phyloP scores from a whole-genome alignment of 2,888 invertebrate genomes.

The Sturmia bella region DNA sequence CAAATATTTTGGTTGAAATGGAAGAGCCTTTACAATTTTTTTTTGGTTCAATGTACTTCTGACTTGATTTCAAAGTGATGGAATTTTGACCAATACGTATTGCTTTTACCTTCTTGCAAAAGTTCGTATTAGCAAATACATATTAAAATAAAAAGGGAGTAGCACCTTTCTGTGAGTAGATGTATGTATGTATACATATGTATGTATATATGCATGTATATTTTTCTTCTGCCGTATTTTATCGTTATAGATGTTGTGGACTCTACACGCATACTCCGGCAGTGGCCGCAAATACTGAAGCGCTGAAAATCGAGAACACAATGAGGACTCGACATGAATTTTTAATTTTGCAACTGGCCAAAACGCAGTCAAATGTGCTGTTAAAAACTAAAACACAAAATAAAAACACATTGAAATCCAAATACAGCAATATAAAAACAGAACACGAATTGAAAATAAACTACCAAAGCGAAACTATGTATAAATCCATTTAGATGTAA shows the following conservation, averaged over 20 bases:
- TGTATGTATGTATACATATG: neutral
- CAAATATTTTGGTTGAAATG: too few relatives aligned
- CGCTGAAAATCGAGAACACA: conserved; percentile 68
- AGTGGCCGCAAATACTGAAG: conserved; percentile 67
- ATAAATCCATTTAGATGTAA: conserved; percentile 38
- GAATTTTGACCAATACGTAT: neutral
- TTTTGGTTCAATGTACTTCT: too few relatives aligned
- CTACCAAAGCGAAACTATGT: conserved; percentile 25
- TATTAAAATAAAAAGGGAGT: neutral
- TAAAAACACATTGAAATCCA: conserved; percentile 33
- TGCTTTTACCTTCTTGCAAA: neutral
- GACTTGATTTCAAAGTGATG: conserved; percentile 17
- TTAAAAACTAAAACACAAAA: conserved; percentile 17
- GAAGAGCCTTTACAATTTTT: too few relatives aligned
- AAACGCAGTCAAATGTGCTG: conserved; percentile 55
- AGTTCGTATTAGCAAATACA: neutral
- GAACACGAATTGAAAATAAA: conserved; percentile 52
- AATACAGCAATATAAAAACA: conserved; percentile 46
- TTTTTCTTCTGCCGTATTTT: conserved; percentile 33
- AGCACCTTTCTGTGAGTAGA: neutral
- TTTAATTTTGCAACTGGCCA: conserved; percentile 69
- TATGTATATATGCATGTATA: conserved; percentile 11
- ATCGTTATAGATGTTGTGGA: conserved; percentile 66
- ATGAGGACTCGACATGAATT: conserved; percentile 68
- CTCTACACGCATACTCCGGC: conserved; percentile 66